Evolutionary conservation across 2,888 invertebrate genomes (phyloP).

Genomic region (Tanypteryx hageni): DNA sequence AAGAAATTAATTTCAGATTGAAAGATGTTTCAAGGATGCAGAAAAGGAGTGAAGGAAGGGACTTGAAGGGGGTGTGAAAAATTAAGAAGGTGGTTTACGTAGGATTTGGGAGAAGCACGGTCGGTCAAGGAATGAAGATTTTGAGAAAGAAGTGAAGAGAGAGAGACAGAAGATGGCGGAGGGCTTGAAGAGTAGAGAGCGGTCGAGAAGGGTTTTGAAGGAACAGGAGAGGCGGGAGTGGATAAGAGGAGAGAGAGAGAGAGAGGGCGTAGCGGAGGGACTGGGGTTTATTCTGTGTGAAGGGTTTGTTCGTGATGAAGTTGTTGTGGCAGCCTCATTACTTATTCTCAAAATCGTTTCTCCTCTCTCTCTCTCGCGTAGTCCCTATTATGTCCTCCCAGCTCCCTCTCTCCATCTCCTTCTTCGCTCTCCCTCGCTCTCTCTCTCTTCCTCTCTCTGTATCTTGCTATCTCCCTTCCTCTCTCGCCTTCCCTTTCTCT

Average conservation of each 20-base stretch:
- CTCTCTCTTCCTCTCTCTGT: slow-evolving; percentile 7
- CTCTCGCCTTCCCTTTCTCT: slow-evolving; percentile 48
- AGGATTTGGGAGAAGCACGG: background rate
- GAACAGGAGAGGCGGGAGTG: slow-evolving; percentile 3
- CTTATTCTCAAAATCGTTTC: slow-evolving; percentile 57
- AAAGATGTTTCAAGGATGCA: too few relatives aligned
- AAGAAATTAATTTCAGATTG: too few relatives aligned
- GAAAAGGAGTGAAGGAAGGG: too few relatives aligned
- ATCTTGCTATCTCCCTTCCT: background rate
- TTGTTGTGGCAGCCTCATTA: slow-evolving; percentile 63
- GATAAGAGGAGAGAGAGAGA: slow-evolving; percentile 14
- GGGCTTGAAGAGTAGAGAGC: slow-evolving; percentile 39
- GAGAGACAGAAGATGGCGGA: slow-evolving; percentile 1
- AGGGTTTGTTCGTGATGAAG: slow-evolving; percentile 59
- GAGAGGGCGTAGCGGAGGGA: slow-evolving; percentile 43
- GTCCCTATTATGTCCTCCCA: slow-evolving; percentile 29
- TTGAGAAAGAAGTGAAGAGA: background rate
- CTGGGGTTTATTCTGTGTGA: slow-evolving; percentile 23
- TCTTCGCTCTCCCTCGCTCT: slow-evolving; percentile 40
- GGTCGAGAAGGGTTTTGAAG: too few relatives aligned
- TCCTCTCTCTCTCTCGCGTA: background rate
- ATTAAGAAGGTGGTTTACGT: background rate
- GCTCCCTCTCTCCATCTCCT: slow-evolving; percentile 17
- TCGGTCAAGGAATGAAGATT: background rate
- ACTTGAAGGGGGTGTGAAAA: background rate